These are phyloP conservation scores for Agonopterix arenella DNA, from an alignment of 2,888 invertebrate genomes.

Conservation along the genomic window DNA sequence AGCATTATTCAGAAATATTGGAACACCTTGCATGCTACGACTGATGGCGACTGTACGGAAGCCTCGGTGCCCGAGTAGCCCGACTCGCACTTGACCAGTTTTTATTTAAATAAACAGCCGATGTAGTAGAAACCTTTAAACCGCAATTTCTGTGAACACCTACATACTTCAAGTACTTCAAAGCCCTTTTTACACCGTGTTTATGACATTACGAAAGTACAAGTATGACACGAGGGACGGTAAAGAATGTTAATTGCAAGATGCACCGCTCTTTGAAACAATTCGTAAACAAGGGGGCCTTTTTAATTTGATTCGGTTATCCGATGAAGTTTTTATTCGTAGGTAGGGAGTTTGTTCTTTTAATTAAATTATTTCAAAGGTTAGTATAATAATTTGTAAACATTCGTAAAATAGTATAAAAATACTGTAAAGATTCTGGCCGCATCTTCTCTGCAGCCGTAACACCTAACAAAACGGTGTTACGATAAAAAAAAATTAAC, in stretches of 20 bases:
- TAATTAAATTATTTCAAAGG: slow-evolving; percentile 3
- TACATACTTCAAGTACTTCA: slow-evolving; percentile 25
- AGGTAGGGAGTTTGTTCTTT: not conserved
- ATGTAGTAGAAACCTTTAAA: too few species aligned
- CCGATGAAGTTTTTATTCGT: slow-evolving; percentile 20
- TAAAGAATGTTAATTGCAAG: slow-evolving; percentile 49
- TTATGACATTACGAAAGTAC: slow-evolving; percentile 33
- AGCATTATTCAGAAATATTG: too few species aligned
- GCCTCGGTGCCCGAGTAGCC: too few species aligned
- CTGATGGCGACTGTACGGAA: too few species aligned
- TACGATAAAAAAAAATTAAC: too few species aligned
- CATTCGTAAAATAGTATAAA: too few species aligned
- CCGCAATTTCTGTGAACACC: slow-evolving; percentile 12
- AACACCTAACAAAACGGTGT: too few species aligned
- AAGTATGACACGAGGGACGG: slow-evolving; percentile 44
- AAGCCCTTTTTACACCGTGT: slow-evolving; percentile 35
- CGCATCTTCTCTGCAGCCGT: too few species aligned
- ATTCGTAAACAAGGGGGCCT: slow-evolving; percentile 47
- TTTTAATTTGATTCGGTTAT: slow-evolving; percentile 44
- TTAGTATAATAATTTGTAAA: not conserved
- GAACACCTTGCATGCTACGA: too few species aligned
- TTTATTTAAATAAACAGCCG: too few species aligned
- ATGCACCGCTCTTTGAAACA: slow-evolving; percentile 42
- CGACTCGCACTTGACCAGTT: too few species aligned
- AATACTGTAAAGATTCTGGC: too few species aligned